Evolutionary conservation across 2,888 invertebrate species (phyloP), one percentile per base, ranked within the genome.

Genomic region (Itoplectis maculator): DNA sequence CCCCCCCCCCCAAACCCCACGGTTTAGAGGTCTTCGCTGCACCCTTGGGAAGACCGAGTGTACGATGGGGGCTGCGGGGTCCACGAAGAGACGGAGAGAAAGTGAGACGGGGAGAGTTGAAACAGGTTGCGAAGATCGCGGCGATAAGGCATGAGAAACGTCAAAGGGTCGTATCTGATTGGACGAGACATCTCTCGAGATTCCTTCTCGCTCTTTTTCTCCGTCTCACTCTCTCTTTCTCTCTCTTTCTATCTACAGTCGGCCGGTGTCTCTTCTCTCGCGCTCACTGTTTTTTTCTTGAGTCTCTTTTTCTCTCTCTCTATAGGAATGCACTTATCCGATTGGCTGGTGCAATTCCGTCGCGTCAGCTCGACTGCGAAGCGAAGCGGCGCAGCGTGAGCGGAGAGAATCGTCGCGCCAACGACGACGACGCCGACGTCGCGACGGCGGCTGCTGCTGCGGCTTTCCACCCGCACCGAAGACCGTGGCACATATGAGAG

Each of bases 281-380:
- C 15, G 59, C 56, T 18, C 42, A 29, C 8, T 49, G n/a, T 47
- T 40, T 29, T 18, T 47, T 29, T 29, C 29, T 29, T 20, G 37
- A 23, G 45, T 54, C 35, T 13, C 23, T 51, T 20, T 45, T 61
- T 45, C 63, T 40, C 37, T 69, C 20, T 42, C 56, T n/a, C 29
- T 89, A 90, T 89, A 89, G 90, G 91, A 92, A 92, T 91, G 90
- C 90, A 92, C 91, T 92, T 92, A 92, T 92, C 91, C 92, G 92
- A 92, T 92, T 92, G 92, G 92, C 91, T 89, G 87, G 82, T 80
- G 89, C 90, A 89, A 90, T 91, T 92, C 89, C 84, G 89, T 87
- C 89, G 89, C 90, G 91, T 91, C 92, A 91, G 91, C 91, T 89
- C 84, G 70, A 70, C 85, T 84, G 87, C 82, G 83, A 79, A 29